Conservation (phyloP, 2,797 vertebrate species). For the Phoebastria nigripes region DNA sequence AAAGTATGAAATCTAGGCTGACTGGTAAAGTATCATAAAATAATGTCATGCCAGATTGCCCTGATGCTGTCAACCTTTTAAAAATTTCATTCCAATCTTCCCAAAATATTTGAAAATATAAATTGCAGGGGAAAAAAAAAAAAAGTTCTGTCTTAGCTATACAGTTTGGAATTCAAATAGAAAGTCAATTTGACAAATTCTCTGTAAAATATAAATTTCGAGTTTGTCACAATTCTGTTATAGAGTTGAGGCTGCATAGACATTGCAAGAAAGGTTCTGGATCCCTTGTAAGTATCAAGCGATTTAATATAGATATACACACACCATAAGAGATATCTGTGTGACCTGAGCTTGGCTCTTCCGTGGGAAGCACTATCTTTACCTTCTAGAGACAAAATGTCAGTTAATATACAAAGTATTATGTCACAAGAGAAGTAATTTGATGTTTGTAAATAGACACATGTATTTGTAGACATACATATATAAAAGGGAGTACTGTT, state of each 20-base stretch:
- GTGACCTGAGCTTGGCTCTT: background rate
- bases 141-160: rapidly evolving
- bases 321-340: background rate
- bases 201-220: background rate
- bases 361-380: background rate
- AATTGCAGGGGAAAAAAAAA: background rate
- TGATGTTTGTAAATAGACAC: background rate
- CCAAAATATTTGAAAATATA: background rate
- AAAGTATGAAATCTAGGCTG: background rate
- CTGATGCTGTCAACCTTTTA: background rate
- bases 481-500: background rate
- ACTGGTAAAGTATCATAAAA: background rate
- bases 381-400: background rate
- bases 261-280: background rate
- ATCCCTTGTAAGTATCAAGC: background rate
- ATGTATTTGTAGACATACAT: background rate
- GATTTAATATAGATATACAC: background rate
- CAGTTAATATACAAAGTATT: background rate
- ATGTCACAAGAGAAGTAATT: background rate
- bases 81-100: background rate
- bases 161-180: background rate
- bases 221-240: background rate
- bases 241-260: background rate
- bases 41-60: background rate
- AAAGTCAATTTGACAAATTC: background rate